phyloP scores from a whole-genome alignment of 2,888 invertebrate genomes.

The Folsomia manolachei region DNA sequence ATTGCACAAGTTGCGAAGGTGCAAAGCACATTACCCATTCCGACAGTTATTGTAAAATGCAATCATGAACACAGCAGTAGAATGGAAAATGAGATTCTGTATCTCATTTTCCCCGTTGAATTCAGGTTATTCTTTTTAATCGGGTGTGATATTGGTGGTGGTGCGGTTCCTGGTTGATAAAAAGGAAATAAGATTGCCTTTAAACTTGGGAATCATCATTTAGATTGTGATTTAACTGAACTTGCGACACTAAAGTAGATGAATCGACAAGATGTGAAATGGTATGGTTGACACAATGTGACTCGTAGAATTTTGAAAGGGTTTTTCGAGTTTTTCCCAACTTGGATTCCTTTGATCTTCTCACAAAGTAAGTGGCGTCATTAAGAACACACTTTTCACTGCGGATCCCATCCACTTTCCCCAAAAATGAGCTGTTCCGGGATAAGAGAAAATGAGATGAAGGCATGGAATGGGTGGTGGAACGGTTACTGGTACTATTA shows the following conservation, averaged over 20 bases:
- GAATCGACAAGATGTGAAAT: slow-evolving; percentile 20
- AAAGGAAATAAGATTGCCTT: background rate
- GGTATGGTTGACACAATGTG: slow-evolving; percentile 37
- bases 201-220: background rate
- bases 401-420: slow-evolving; percentile 6
- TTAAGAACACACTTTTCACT: slow-evolving; percentile 47
- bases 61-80: too few relatives aligned
- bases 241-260: slow-evolving; percentile 6
- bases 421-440: too few relatives aligned
- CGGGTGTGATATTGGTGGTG: too few relatives aligned
- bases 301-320: slow-evolving; percentile 49
- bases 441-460: background rate
- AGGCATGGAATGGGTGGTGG: background rate
- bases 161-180: background rate
- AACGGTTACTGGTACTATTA: background rate
- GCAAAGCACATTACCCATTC: too few relatives aligned
- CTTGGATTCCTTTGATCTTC: slow-evolving; percentile 50
- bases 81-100: too few relatives aligned
- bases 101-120: too few relatives aligned
- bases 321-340: slow-evolving; percentile 40
- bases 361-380: slow-evolving; percentile 47
- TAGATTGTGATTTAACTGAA: too few relatives aligned
- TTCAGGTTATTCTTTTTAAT: too few relatives aligned
- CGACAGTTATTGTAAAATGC: too few relatives aligned
- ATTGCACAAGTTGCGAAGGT: too few relatives aligned